These are phyloP conservation scores for Archilochus colubris DNA, from an alignment of 2,113 vertebrate genomes.

Conservation along the genomic window DNA sequence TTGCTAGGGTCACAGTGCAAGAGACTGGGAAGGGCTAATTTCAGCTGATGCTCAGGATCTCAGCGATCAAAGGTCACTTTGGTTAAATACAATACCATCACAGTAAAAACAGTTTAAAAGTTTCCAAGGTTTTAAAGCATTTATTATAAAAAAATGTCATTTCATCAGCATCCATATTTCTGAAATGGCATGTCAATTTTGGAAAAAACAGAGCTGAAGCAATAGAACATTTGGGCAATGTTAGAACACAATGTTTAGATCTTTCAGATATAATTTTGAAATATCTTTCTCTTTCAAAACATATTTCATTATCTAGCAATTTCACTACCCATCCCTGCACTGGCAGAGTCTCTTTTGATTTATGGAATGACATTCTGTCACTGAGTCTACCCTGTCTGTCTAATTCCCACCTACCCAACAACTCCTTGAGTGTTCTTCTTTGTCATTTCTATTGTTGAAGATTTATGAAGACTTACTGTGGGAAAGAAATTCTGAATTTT, in stretches of 20 bases:
- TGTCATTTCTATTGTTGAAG: background rate
- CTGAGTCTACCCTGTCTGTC: background rate
- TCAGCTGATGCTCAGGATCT: background rate
- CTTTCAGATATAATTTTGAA: background rate
- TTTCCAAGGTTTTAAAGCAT: background rate
- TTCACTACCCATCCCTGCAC: background rate
- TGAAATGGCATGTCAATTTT: background rate
- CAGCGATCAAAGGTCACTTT: background rate
- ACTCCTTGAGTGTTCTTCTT: background rate
- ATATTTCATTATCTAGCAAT: background rate
- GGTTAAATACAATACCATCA: background rate
- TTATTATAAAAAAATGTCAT: background rate
- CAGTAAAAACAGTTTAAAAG: background rate
- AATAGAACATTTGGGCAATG: background rate
- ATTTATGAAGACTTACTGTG: background rate
- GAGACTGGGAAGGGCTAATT: background rate
- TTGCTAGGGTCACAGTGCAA: background rate
- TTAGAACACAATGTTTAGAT: background rate
- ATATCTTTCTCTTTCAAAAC: background rate
- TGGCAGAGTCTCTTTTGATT: background rate
- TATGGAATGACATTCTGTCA: background rate
- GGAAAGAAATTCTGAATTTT: background rate
- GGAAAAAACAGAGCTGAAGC: background rate
- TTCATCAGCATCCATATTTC: background rate
- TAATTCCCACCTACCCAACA: background rate